Evolutionary conservation across 1,140 invertebrate genomes (phyloP), one percentile per base, ranked within the genome.

Genomic region (Condylostylus longicornis): DNA sequence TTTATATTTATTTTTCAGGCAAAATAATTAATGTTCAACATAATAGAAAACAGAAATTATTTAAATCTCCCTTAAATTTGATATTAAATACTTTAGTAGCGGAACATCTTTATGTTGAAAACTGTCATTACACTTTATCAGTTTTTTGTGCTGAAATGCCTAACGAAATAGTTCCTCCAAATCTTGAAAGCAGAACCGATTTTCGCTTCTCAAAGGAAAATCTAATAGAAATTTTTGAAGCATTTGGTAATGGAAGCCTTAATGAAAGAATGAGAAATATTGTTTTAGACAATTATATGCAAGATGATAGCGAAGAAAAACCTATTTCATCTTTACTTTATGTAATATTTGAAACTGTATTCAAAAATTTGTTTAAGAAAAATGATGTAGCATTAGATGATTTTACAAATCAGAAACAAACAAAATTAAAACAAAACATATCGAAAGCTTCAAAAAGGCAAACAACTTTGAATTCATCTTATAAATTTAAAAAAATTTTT

Each of bases 61-160:
- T 46, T 2, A 30, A 44, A 2, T 52, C 50, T 1, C 51, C 56
- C 1, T 19, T 57, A 28, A 22, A 46, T 15, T 28, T 54, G 41
- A 44, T 45, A 0, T 19, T 60, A 30, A 49, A 55, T 35, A 55
- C 51, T 2, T 40, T 60, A 13, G 54, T 59, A 14, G 54, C 56
- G 0, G 57, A 60, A 35, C 59, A 57, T 28, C 41, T 60, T 10
- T 48, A 53, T 38, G 50, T 47, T 18, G 49, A 59, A 28, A 54
- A 57, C 33, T 59, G 49, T 20, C 57, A 53, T 33, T 54, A 53
- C 22, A 45, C 53, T 5, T 33, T 59, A 3, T 55, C 57, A 4
- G 54, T 59, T 9, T 59, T 48, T 42, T 50, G 51, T 41, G 56
- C 45, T 17, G 57, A 60, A 33, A 42, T 50, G 9, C 54, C 54